Conservation (phyloP, 1,140 invertebrate genomes). For the Spodoptera litura region DNA sequence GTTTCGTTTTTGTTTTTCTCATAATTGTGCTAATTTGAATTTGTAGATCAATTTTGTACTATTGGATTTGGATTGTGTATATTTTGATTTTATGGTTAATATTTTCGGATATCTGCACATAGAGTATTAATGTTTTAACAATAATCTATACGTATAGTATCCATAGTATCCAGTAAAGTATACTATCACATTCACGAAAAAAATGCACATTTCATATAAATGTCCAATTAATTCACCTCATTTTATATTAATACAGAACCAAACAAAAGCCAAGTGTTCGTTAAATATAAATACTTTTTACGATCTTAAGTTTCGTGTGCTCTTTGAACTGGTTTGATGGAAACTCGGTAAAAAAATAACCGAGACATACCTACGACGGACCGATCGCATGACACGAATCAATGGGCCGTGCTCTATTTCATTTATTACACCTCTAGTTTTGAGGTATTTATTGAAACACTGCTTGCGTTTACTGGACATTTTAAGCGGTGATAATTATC, state of each 20-base stretch:
- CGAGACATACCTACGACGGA: constrained; percentile 61
- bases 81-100: too few species aligned
- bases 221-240: background rate
- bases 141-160: too few species aligned
- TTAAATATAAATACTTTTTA: constrained; percentile 71
- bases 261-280: constrained; percentile 33
- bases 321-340: constrained; percentile 80
- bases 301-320: constrained; percentile 71
- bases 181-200: background rate
- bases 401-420: constrained; percentile 66
- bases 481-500: background rate
- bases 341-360: constrained; percentile 66
- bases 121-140: too few species aligned
- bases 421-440: constrained; percentile 59
- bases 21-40: too few species aligned
- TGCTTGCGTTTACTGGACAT: constrained; percentile 1
- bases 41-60: too few species aligned
- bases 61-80: too few species aligned
- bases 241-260: constrained; percentile 22
- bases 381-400: constrained; percentile 70
- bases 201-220: background rate
- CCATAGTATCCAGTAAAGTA: too few species aligned
- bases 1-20: too few species aligned
- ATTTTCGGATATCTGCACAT: too few species aligned
- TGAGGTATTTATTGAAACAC: constrained; percentile 47